Evolutionary conservation across 2,797 vertebrate species (phyloP).

Genomic region (Anisognathus igniventris): DNA sequence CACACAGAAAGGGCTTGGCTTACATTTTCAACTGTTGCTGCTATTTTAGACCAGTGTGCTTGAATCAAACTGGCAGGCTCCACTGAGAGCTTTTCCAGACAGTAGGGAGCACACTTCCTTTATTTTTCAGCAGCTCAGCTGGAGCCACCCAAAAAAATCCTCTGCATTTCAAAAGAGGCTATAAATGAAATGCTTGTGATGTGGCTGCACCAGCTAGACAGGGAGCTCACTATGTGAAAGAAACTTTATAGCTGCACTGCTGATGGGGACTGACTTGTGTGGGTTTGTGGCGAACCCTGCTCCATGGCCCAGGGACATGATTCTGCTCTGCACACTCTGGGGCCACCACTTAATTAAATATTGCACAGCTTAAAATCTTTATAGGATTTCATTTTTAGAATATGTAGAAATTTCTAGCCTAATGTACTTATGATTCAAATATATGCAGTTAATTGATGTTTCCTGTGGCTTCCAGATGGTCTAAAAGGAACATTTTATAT

Average conservation of each 20-base stretch:
- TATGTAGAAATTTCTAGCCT: slow-evolving; percentile 31
- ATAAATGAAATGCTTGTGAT: slow-evolving; percentile 13
- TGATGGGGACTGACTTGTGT: not conserved
- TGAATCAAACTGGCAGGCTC: not conserved
- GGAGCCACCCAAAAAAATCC: not conserved
- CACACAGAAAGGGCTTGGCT: not conserved
- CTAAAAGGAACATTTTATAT: slow-evolving; percentile 51
- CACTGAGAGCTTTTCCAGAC: not conserved
- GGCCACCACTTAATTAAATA: slow-evolving; percentile 18
- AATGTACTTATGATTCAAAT: slow-evolving; percentile 66
- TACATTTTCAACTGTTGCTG: not conserved
- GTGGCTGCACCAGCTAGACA: not conserved
- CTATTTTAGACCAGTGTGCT: not conserved
- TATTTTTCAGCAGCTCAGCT: slow-evolving; percentile 33
- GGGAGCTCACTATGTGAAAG: not conserved
- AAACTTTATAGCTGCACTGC: not conserved
- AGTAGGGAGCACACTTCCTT: slow-evolving; percentile 48
- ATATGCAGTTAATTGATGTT: slow-evolving; percentile 60
- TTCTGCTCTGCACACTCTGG: not conserved
- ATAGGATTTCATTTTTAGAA: slow-evolving; percentile 32
- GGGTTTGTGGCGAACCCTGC: not conserved
- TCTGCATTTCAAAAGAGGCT: not conserved
- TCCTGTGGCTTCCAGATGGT: slow-evolving; percentile 70
- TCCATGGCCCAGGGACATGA: not conserved
- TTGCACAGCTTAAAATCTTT: slow-evolving; percentile 1